Evolutionary conservation across 2,113 vertebrate species (phyloP), one percentile per base, ranked within the genome.

Genomic region (Alouatta palliata): DNA sequence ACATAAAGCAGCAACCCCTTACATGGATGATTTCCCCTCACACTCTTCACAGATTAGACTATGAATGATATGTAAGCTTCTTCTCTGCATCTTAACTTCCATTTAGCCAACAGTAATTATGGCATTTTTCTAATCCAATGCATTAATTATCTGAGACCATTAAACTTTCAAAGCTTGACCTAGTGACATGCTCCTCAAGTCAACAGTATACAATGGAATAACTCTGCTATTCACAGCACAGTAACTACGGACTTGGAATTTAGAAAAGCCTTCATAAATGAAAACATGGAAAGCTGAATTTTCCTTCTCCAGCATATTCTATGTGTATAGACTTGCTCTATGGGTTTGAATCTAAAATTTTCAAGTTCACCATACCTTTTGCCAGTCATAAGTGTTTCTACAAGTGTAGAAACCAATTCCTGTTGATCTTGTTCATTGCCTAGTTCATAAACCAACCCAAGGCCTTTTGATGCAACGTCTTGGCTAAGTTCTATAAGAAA

Each of bases 301-400:
- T 86, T 87, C n/a, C 52, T 58, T 83, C 70, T 86, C 81, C 5
- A 71, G 25, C 7, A 77, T 58, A 64, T 37, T 73, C 40, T 52
- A 73, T 66, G n/a, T 70, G 70, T 27, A 92, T 52, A 87, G 17
- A 71, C 27, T 23, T 85, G 35, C 11, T 47, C 47, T 61, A 14
- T 1, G 0, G 61, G 10, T 40, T 95, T 45, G 90, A 91, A 47
- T 89, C 27, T 54, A 70, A 94, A 87, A 95, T n/a, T 87, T 96
- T 61, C 45, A 92, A 91, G 56, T 79, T 82, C 21, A 96, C 81
- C 30, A 77, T 98, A 99, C 99, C 99, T 99, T 99, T 99, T 99
- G 43, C 99, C 99, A 88, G 99, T 99, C 99, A 99, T 99, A 84
- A 99, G 99, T 4, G 99, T 99, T 98, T 99, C 99, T 92, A 99